Conservation (phyloP, 2,888 invertebrate genomes). For the Bombylius discolor region DNA sequence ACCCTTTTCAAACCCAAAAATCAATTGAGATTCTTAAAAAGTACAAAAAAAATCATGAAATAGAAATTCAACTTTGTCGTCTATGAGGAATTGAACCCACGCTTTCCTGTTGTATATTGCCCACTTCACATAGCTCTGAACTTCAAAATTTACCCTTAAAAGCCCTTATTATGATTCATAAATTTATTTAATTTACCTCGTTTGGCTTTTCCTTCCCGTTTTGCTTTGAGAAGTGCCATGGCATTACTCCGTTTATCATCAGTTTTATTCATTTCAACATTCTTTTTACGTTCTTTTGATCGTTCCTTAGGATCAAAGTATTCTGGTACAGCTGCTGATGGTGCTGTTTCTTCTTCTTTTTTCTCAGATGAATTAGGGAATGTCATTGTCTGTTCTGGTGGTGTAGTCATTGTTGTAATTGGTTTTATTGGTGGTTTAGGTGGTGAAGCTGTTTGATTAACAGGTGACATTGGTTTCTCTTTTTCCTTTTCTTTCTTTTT, state of each 20-base stretch:
- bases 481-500: constrained; percentile 25
- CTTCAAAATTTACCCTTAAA: no score
- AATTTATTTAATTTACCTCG: constrained; percentile 36
- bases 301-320: constrained; percentile 56
- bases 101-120: no score
- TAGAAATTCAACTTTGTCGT: no score
- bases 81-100: no score
- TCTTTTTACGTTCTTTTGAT: constrained; percentile 77
- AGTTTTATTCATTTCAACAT: constrained; percentile 73
- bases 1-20: no score
- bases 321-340: constrained; percentile 21
- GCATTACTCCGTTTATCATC: constrained; percentile 84
- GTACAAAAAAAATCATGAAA: no score
- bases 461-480: constrained; percentile 1
- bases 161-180: no score
- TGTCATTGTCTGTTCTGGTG: constrained; percentile 8
- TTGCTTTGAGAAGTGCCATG: constrained; percentile 81
- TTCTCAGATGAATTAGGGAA: constrained; percentile 12
- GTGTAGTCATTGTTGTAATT: not conserved
- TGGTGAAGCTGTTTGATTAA: constrained; percentile 9
- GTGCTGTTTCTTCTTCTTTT: constrained; percentile 20
- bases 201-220: constrained; percentile 79
- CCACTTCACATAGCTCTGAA: no score
- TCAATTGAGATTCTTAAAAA: no score
- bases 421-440: constrained; percentile 8